phyloP scores from a whole-genome alignment of 2,113 vertebrate species.

The Melanostigma gelatinosum region DNA sequence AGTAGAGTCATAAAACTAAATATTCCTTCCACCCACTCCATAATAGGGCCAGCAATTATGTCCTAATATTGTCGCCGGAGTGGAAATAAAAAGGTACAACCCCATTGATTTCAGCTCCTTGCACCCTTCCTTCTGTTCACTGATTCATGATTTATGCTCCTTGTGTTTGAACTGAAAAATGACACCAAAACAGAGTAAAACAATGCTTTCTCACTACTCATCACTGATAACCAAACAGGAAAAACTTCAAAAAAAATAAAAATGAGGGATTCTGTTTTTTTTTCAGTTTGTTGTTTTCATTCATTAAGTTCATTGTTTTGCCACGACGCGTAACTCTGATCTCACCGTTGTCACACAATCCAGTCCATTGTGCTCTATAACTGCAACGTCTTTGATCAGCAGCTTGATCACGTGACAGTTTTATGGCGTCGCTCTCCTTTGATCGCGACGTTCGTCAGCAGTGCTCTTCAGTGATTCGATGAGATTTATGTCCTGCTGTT shows the following conservation, averaged over 20 bases:
- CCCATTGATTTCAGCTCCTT: constrained; percentile 2
- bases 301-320: constrained; percentile 4
- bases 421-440: constrained; percentile 47
- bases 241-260: constrained; percentile 46
- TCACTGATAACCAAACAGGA: constrained; percentile 46
- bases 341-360: constrained; percentile 11
- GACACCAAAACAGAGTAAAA: constrained; percentile 46
- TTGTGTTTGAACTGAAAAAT: constrained; percentile 37
- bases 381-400: constrained; percentile 32
- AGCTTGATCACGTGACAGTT: constrained; percentile 29
- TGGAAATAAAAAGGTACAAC: not conserved
- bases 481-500: constrained; percentile 80
- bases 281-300: constrained; percentile 39
- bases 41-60: not conserved
- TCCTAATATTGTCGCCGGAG: not conserved
- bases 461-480: constrained; percentile 49
- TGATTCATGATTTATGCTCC: constrained; percentile 8
- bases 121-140: not conserved
- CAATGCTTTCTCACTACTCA: constrained; percentile 47
- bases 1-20: not conserved
- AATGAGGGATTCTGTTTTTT: constrained; percentile 14
- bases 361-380: constrained; percentile 33
- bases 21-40: not conserved
- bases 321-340: not conserved
- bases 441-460: constrained; percentile 50